A percentile compares a stretch with the other conserved stretches of the same genome.
Evolutionary conservation across 2,888 invertebrate species (phyloP).

Genomic region (Drosophila mimica): DNA sequence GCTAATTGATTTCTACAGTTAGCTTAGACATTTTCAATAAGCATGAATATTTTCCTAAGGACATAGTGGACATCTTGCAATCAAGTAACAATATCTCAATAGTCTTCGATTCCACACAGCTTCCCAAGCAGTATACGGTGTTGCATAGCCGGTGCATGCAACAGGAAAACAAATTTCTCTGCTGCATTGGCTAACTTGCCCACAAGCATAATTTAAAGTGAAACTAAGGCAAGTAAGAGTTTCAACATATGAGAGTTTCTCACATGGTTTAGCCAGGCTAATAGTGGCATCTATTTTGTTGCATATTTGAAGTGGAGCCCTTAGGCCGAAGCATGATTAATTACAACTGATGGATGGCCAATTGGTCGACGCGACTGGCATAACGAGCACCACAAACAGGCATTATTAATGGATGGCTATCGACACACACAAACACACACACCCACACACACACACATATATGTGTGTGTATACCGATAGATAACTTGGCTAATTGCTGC

Average conservation of each 20-base stretch:
- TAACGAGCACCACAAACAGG: conserved; percentile 57
- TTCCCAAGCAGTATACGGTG: not conserved
- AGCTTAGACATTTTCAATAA: not conserved
- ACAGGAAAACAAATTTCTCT: not conserved
- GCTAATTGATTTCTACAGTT: not conserved
- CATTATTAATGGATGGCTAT: conserved; percentile 71
- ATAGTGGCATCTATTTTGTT: conserved; percentile 61
- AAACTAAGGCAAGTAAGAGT: not conserved
- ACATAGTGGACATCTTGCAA: too few species aligned
- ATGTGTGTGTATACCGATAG: conserved; percentile 12
- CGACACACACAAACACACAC: conserved; percentile 31
- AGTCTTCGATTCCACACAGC: not conserved
- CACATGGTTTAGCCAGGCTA: conserved; percentile 39
- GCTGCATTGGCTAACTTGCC: not conserved
- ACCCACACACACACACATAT: conserved; percentile 27
- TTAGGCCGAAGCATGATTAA: conserved; percentile 76
- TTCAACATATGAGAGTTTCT: conserved; percentile 45
- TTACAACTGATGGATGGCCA: conserved; percentile 80
- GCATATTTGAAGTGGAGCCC: conserved; percentile 58
- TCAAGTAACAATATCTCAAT: too few species aligned
- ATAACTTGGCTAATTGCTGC: conserved; percentile 64
- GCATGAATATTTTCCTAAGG: not conserved
- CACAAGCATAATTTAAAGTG: not conserved
- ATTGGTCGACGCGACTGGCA: conserved; percentile 66
- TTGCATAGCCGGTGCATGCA: not conserved